Evolutionary conservation across 2,888 invertebrate species (phyloP), one percentile per base, ranked within the genome.

Genomic region (Perizoma affinitatum): DNA sequence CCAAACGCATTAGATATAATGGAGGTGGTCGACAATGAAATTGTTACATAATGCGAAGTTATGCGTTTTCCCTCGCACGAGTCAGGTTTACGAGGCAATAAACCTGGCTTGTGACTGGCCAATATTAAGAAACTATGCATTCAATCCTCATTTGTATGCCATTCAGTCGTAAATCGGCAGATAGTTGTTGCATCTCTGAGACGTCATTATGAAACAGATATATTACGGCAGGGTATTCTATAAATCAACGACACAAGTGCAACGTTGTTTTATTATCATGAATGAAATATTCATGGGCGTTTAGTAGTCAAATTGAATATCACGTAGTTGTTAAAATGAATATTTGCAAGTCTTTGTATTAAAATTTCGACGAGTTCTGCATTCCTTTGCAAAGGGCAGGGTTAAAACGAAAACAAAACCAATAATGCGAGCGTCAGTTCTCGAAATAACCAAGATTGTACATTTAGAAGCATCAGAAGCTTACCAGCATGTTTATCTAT

Each of bases 21-120:
- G 69, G 71, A 73, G 67, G 71, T 69, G 72, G 72, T 73, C 67
- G 72, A 72, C 74, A 76, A 77, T 78, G 81, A 84, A 63, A 86
- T 80, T 82, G 84, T 81, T 83, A 80, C 79, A 83, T 86, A 86
- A 86, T 86, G 83, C 81, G 78, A 80, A 88, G 78, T 88, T 86
- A 88, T 88, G 81, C 81, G 75, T 79, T 82, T 22, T 83, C 82
- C 83, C 78, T 80, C 79, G 83, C 87, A 83, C 86, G 83, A 85
- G 86, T 79, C 78, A 73, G 75, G 71, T 90, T 90, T 89, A 89
- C 83, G 86, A 83, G 75, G 84, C 74, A 74, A 84, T 90, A 90
- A 89, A 90, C 76, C 78, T 83, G 77, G 69, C 75, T 71, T 83
- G 82, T 80, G 79, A 84, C 84, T 82, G 76, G 78, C 78, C 82